Percentiles rank a stretch among this genome's conserved stretches.
These are phyloP conservation scores for Trogon surrucura DNA, from an alignment of 2,113 vertebrate species.

Conservation along the genomic window DNA sequence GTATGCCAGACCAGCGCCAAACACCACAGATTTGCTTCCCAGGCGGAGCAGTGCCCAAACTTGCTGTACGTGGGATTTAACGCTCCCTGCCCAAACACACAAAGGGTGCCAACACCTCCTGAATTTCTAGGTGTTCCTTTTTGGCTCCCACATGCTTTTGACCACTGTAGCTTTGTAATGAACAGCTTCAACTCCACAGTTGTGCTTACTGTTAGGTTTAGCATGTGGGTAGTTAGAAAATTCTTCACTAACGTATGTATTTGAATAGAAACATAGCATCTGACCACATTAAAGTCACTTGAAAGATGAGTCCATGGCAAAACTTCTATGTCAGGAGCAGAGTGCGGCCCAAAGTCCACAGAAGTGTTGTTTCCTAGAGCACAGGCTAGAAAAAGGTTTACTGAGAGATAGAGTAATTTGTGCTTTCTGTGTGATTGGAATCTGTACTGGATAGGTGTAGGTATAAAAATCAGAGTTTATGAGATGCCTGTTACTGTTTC, in stretches of 20 bases:
- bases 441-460: background rate
- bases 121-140: background rate
- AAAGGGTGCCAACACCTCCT: background rate
- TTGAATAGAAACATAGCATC: background rate
- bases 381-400: background rate
- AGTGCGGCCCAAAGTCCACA: background rate
- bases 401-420: background rate
- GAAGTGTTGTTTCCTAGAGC: background rate
- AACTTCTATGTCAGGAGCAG: background rate
- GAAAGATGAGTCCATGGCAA: background rate
- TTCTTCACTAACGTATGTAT: background rate
- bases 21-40: background rate
- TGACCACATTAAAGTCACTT: background rate
- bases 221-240: background rate
- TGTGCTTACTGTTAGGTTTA: background rate
- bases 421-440: background rate
- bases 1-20: fast-evolving
- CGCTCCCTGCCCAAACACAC: background rate
- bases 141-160: background rate
- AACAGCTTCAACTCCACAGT: background rate
- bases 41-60: background rate
- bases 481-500: background rate
- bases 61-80: background rate
- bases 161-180: constrained; percentile 4
- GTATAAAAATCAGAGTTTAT: background rate